Base-by-base conservation (phyloP, 2,113 vertebrate genomes). In the Phocoena sinus region DNA sequence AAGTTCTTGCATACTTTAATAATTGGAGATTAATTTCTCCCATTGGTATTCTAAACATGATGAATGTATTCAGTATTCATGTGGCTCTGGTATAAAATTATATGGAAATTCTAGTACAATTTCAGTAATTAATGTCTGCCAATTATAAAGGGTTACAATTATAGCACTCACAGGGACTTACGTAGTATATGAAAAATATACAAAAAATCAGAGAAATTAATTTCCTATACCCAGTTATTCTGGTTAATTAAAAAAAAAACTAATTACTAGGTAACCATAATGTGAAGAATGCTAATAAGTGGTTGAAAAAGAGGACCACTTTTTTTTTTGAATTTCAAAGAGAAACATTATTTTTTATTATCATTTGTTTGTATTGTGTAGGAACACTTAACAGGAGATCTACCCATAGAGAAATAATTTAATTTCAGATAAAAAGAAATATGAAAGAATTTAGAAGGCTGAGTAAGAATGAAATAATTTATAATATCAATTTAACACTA, bases 81-180 rank as follows among this genome's bases (percentile, higher is more conserved):
- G 89, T 96, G 65, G n/a, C 76, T 95, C 62, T 87, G 90, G 77
- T 96, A 74, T 33, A 92, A 98, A 98, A 96, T 92, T 95, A 95
- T 94, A 95, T 98, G 82, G 83, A 96, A 98, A 97, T 98, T 96
- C 82, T 97, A 82, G 86, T 90, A 97, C 71, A 96, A 95, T 95
- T 97, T 98, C 33, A 73, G 94, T 94, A 97, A 97, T 97, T 98
- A 97, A 98, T 95, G 84, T n/a, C 97, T 97, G 96, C 56, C 96
- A 97, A 60, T 98, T 98, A 97, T 97, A 96, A 97, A 97, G 89
- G 86, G 92, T 88, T 96, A 92, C 76, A 97, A 96, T 98, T 98
- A 97, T 95, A 96, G 94, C 68, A 91, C 79, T 97, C 93, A 94
- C 14, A 90, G 77, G 58, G 70, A 91, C 89, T 97, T 97, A 94